Percentiles rank a stretch among this genome's conserved stretches.
Evolutionary conservation across 2,888 invertebrate genomes (phyloP).

Genomic region (Euplexia lucipara): DNA sequence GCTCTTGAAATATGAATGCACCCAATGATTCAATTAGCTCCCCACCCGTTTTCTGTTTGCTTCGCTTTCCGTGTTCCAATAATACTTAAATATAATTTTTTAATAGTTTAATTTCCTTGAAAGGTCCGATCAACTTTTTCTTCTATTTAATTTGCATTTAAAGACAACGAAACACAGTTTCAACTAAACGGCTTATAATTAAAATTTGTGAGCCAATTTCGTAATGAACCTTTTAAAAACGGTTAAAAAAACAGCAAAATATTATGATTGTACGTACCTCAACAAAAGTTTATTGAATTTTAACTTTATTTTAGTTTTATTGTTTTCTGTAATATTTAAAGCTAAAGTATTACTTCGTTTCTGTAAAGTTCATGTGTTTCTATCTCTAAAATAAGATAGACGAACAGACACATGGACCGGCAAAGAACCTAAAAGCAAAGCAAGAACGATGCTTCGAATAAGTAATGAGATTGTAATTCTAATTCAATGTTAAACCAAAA

Average conservation of each 20-base stretch:
- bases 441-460: slow-evolving; percentile 9
- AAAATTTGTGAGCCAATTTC: background rate
- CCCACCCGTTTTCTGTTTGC: slow-evolving; percentile 24
- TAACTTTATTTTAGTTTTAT: too few relatives aligned
- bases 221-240: background rate
- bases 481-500: slow-evolving; percentile 44
- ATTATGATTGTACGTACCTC: too few relatives aligned
- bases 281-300: too few relatives aligned
- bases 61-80: slow-evolving; percentile 43
- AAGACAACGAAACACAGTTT: background rate
- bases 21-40: slow-evolving; percentile 28
- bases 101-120: slow-evolving; percentile 24
- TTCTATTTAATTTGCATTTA: background rate
- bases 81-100: slow-evolving; percentile 25
- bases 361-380: too few relatives aligned
- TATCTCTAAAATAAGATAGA: too few relatives aligned
- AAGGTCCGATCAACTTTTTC: slow-evolving; percentile 1
- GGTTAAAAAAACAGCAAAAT: too few relatives aligned
- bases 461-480: slow-evolving; percentile 19
- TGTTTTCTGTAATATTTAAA: too few relatives aligned
- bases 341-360: too few relatives aligned
- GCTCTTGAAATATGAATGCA: slow-evolving; percentile 66
- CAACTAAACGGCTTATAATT: background rate
- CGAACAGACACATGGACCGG: too few relatives aligned
- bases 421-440: too few relatives aligned